phyloP scores from a whole-genome alignment of 2,888 invertebrate species.

The Platerodrilus igneus region DNA sequence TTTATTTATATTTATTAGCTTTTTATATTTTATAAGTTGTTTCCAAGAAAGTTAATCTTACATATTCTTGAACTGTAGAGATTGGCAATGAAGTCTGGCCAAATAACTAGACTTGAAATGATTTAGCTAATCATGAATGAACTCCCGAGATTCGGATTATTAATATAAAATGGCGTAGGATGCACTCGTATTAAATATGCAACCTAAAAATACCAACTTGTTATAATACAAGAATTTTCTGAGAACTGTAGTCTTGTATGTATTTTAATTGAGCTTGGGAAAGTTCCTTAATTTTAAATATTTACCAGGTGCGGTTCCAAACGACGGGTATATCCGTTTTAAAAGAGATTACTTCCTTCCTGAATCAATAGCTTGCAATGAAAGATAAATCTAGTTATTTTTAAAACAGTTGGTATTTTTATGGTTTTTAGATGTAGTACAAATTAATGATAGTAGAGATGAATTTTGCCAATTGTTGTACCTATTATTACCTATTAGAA shows the following conservation, averaged over 20 bases:
- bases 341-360: conserved; percentile 31
- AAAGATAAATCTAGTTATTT: too few species aligned
- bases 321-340: conserved; percentile 28
- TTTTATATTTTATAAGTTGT: conserved; percentile 12
- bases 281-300: conserved; percentile 16
- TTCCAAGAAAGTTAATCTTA: conserved; percentile 19
- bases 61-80: conserved; percentile 6
- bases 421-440: too few species aligned
- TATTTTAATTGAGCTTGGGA: conserved; percentile 5
- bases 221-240: conserved; percentile 1
- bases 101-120: conserved; percentile 11
- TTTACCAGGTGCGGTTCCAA: conserved; percentile 23
- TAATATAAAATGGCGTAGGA: conserved; percentile 19
- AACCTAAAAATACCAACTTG: conserved; percentile 16
- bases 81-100: conserved; percentile 17
- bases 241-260: neutral
- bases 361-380: conserved; percentile 15
- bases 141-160: conserved; percentile 17
- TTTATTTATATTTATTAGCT: conserved; percentile 12
- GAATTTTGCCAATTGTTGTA: too few species aligned
- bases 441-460: too few species aligned
- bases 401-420: too few species aligned
- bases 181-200: conserved; percentile 16
- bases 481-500: too few species aligned
- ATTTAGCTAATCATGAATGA: conserved; percentile 25